phyloP scores from a whole-genome alignment of 2,888 invertebrate genomes.

The Crocallis elinguaria region DNA sequence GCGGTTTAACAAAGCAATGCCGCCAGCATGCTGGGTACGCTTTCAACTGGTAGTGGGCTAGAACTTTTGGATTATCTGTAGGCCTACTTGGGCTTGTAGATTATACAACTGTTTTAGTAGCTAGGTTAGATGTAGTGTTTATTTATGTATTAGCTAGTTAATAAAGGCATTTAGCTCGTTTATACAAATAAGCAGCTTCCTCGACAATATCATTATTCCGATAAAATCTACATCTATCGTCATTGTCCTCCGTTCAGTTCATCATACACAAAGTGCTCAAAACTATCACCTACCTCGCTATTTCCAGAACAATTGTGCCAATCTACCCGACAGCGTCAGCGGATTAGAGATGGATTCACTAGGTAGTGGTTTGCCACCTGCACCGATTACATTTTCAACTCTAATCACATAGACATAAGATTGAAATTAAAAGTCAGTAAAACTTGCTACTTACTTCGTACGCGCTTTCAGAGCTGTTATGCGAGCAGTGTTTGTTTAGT shows the following conservation, averaged over 20 bases:
- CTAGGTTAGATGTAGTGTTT: no score
- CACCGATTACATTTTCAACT: background rate
- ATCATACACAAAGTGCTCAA: background rate
- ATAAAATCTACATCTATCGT: no score
- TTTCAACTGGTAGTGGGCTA: no score
- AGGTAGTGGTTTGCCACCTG: background rate
- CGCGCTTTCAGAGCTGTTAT: background rate
- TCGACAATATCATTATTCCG: no score
- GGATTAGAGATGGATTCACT: background rate
- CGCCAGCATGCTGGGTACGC: no score
- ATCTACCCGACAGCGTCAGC: slow-evolving; percentile 5
- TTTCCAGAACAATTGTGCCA: slow-evolving; percentile 7
- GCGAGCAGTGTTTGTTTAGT: background rate
- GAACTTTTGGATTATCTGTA: no score
- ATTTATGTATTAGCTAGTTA: no score
- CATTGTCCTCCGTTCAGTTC: background rate
- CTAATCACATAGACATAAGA: background rate
- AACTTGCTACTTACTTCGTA: background rate
- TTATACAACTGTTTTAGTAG: no score
- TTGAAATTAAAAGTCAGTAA: background rate
- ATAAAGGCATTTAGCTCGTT: no score
- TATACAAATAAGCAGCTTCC: no score
- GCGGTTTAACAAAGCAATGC: no score
- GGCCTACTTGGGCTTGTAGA: no score
- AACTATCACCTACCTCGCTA: background rate